These are phyloP conservation scores for Eueides isabella DNA, from an alignment of 1,140 invertebrate genomes.

Conservation along the genomic window DNA sequence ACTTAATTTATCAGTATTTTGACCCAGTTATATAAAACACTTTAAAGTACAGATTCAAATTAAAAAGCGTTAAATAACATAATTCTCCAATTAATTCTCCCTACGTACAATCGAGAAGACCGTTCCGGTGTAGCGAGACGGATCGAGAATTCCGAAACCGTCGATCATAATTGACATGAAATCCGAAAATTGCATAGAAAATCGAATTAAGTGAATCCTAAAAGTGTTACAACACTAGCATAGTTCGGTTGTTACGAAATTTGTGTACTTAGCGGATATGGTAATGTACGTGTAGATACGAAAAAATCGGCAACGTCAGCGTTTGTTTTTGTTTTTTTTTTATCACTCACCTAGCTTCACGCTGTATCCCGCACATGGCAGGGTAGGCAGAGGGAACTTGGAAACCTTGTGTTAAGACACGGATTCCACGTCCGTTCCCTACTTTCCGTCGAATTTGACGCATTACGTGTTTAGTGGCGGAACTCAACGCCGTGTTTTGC, in stretches of 20 bases:
- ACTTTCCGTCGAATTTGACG: no score
- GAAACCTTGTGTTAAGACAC: no score
- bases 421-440: no score
- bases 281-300: neutral
- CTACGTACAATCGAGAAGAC: conserved; percentile 4
- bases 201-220: conserved; percentile 9
- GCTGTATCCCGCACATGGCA: no score
- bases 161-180: neutral
- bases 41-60: neutral
- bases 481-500: no score
- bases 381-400: no score
- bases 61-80: neutral
- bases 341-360: no score
- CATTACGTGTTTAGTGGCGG: no score
- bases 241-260: neutral
- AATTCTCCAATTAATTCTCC: neutral
- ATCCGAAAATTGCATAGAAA: conserved; percentile 6
- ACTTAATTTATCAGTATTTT: neutral
- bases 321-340: no score
- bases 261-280: conserved; percentile 1
- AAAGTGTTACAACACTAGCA: conserved; percentile 9
- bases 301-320: neutral
- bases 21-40: neutral
- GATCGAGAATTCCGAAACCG: conserved; percentile 8
- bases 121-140: conserved; percentile 3